Evolutionary conservation across 2,888 invertebrate genomes (phyloP).

Genomic region (Macrosoma leucophasiata): DNA sequence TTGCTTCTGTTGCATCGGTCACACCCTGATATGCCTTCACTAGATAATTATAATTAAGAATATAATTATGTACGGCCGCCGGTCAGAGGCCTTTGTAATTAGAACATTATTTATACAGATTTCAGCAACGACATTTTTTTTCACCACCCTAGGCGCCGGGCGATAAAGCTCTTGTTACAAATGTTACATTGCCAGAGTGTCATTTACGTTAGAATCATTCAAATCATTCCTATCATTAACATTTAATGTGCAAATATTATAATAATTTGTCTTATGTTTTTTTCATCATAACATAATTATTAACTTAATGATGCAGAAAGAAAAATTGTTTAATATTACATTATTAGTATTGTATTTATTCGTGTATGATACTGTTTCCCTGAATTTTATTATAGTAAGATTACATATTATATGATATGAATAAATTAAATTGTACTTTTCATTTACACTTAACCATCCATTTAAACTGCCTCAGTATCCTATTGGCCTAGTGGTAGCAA

Average conservation of each 20-base stretch:
- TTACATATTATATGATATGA: conserved; percentile 65
- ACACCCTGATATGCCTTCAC: conserved; percentile 63
- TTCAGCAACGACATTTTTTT: conserved; percentile 31
- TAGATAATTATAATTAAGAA: conserved; percentile 43
- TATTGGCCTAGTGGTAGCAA: too few species aligned
- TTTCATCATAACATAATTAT: conserved; percentile 47
- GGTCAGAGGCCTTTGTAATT: conserved; percentile 31
- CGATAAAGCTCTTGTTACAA: too few species aligned
- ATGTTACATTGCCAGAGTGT: conserved; percentile 38
- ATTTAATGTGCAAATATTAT: conserved; percentile 46
- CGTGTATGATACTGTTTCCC: conserved; percentile 74
- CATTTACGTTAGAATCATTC: conserved; percentile 53
- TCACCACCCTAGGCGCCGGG: too few species aligned
- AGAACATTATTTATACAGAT: conserved; percentile 4
- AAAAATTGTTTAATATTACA: conserved; percentile 45
- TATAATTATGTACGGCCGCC: conserved; percentile 24
- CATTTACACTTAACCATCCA: conserved; percentile 23
- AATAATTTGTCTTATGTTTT: too few species aligned
- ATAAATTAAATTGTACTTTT: conserved; percentile 44
- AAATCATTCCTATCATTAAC: conserved; percentile 65
- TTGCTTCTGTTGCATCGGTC: conserved; percentile 49
- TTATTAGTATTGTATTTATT: conserved; percentile 73
- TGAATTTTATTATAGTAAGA: conserved; percentile 73
- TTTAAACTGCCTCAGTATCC: neutral
- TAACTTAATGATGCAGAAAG: conserved; percentile 50